These are phyloP conservation scores for Chromoteleia sp. DNA, from an alignment of 2,888 invertebrate species.

Conservation along the genomic window DNA sequence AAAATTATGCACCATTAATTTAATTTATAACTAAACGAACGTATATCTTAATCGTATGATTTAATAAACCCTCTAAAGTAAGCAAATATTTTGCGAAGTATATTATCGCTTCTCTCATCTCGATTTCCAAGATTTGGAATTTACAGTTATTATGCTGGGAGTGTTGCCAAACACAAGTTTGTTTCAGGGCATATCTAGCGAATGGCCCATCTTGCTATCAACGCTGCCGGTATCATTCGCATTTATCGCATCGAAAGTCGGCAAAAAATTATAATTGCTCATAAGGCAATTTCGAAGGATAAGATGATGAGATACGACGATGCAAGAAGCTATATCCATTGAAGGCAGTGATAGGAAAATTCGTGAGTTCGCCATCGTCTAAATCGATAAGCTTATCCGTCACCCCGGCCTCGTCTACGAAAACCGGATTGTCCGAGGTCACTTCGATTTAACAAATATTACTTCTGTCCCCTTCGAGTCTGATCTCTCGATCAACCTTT, in stretches of 20 bases:
- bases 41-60: too few relatives aligned
- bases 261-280: constrained; percentile 39
- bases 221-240: constrained; percentile 1
- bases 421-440: constrained; percentile 49
- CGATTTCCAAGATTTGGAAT: constrained; percentile 1
- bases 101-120: background rate
- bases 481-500: constrained; percentile 37
- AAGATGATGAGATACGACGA: constrained; percentile 3
- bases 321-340: background rate
- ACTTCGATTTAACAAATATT: constrained; percentile 46
- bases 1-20: too few relatives aligned
- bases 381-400: constrained; percentile 55
- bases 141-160: constrained; percentile 4
- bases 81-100: constrained; percentile 2
- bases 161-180: background rate
- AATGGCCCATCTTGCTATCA: constrained; percentile 19
- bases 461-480: constrained; percentile 15
- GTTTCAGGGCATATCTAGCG: background rate
- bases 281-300: constrained; percentile 19
- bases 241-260: constrained; percentile 3
- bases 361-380: constrained; percentile 30
- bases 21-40: too few relatives aligned
- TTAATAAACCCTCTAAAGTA: background rate
- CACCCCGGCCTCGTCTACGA: constrained; percentile 27
- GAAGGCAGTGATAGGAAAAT: constrained; percentile 17